Percentiles rank a stretch among this genome's conserved stretches.
phyloP scores from a whole-genome alignment of 2,113 vertebrate species.

The Siniperca knerii region DNA sequence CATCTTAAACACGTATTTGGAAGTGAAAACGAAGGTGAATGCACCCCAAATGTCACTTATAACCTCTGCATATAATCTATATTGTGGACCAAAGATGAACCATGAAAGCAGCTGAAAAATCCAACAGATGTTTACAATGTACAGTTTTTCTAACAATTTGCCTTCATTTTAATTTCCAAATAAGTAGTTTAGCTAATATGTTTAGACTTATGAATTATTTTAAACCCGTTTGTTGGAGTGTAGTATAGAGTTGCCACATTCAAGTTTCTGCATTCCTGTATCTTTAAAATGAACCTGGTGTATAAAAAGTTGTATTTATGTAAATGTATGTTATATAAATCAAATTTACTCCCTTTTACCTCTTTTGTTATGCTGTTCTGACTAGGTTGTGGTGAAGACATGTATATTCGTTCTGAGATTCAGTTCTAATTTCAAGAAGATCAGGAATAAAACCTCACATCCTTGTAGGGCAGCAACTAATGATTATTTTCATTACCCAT shows the following conservation, averaged over 20 bases:
- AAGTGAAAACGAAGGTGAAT: background rate
- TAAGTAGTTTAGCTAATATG: background rate
- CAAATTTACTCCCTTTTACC: background rate
- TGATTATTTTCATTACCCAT: background rate
- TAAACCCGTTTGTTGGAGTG: background rate
- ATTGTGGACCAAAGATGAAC: background rate
- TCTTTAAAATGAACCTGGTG: background rate
- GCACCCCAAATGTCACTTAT: background rate
- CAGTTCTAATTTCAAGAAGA: background rate
- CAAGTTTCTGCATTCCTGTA: background rate
- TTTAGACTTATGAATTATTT: background rate
- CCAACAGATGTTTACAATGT: background rate
- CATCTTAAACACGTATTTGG: background rate
- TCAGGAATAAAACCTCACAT: background rate
- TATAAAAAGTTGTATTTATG: background rate
- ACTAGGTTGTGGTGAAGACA: background rate
- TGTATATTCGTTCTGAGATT: background rate
- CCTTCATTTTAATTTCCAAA: background rate
- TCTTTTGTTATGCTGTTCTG: background rate
- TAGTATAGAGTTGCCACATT: background rate
- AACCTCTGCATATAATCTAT: background rate
- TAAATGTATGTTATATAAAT: background rate
- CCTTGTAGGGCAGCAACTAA: background rate
- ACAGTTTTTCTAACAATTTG: background rate
- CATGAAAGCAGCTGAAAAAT: background rate